Evolutionary conservation across 1,140 invertebrate species (phyloP).

Genomic region (Heliconius eleuchia): DNA sequence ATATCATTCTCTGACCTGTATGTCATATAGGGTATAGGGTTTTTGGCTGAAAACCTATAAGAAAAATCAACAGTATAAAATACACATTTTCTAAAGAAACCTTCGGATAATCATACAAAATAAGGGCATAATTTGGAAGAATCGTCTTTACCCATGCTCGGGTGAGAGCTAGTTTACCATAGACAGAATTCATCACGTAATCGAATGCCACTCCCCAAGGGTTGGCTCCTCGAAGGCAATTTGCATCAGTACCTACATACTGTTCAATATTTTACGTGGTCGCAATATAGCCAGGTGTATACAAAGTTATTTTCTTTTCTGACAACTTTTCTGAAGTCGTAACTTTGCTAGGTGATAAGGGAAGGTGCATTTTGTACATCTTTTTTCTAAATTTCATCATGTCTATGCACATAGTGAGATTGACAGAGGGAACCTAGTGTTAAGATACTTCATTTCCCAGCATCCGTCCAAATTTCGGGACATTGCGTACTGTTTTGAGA

Average conservation of each 20-base stretch:
- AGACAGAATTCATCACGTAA: slow-evolving; percentile 56
- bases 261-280: slow-evolving; percentile 63
- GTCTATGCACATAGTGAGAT: too few relatives aligned
- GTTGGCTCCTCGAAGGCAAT: slow-evolving; percentile 48
- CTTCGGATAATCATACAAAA: neutral
- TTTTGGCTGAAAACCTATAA: neutral
- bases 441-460: too few relatives aligned
- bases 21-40: neutral
- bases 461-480: too few relatives aligned
- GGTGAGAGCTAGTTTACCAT: slow-evolving; percentile 28
- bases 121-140: slow-evolving; percentile 10
- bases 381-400: too few relatives aligned
- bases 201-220: slow-evolving; percentile 45
- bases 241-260: slow-evolving; percentile 52
- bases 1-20: neutral
- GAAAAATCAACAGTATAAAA: neutral
- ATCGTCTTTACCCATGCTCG: slow-evolving; percentile 7
- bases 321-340: neutral
- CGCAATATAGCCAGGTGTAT: slow-evolving; percentile 39
- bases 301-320: slow-evolving; percentile 32
- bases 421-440: too few relatives aligned
- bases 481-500: too few relatives aligned
- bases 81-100: neutral
- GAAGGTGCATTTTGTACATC: neutral
- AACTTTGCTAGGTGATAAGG: neutral